These are phyloP conservation scores for Lepus americanus DNA, from an alignment of 2,113 vertebrate genomes.

Conservation along the genomic window DNA sequence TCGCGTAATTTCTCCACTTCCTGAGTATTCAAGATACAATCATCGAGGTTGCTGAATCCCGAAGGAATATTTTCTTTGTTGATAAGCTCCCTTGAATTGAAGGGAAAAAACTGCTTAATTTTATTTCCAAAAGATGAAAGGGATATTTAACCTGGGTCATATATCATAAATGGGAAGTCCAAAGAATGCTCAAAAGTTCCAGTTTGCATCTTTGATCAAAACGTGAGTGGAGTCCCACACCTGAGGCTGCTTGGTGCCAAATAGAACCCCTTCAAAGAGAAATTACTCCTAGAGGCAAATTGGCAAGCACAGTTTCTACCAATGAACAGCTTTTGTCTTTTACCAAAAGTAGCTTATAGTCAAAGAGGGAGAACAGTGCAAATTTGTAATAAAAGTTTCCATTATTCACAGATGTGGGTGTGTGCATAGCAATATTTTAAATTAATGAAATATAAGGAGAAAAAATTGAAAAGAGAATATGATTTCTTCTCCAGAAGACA, in stretches of 20 bases:
- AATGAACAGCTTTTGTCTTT: conserved; percentile 57
- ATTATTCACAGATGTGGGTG: not conserved
- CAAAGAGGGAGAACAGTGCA: not conserved
- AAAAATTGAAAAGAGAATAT: conserved; percentile 20
- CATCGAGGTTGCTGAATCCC: conserved; percentile 84
- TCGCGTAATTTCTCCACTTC: conserved; percentile 88
- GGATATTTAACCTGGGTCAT: conserved; percentile 15
- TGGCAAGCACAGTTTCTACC: conserved; percentile 49
- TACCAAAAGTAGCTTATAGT: conserved; percentile 66
- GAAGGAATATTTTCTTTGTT: conserved; percentile 97
- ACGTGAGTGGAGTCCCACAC: not conserved
- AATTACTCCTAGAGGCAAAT: conserved; percentile 63
- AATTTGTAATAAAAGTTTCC: conserved; percentile 21
- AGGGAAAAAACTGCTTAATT: conserved; percentile 43
- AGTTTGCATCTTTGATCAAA: conserved; percentile 58
- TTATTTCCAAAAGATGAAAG: conserved; percentile 62
- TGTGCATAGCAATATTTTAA: not conserved
- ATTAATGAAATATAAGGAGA: not conserved
- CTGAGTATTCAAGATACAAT: conserved; percentile 85
- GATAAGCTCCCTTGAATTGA: conserved; percentile 85
- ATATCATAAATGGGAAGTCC: conserved; percentile 8
- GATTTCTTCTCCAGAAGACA: conserved; percentile 6
- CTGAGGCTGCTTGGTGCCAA: conserved; percentile 31
- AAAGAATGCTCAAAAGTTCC: not conserved
- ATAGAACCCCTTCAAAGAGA: conserved; percentile 15